Conservation (phyloP, 2,888 invertebrate genomes). For the Argyra leucocephala region DNA sequence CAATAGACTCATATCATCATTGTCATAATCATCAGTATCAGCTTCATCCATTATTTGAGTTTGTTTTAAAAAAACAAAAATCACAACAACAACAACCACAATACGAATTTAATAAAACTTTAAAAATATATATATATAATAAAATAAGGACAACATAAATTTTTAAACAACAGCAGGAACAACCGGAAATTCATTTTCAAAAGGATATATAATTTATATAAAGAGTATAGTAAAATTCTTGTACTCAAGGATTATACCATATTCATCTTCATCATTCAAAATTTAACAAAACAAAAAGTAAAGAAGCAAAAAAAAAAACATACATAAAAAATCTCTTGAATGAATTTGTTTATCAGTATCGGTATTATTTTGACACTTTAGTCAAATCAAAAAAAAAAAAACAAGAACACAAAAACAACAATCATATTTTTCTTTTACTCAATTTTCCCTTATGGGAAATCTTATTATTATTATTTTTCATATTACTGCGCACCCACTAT, state of each 20-base stretch:
- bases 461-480: too few species aligned
- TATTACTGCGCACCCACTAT: too few species aligned
- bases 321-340: too few species aligned
- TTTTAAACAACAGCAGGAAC: not conserved
- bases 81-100: not conserved
- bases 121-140: too few species aligned
- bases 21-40: too few species aligned
- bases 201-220: not conserved
- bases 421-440: not conserved
- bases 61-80: not conserved
- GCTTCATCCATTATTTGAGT: not conserved
- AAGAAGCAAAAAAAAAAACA: too few species aligned
- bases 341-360: not conserved
- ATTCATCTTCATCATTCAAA: not conserved
- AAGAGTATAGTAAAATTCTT: not conserved
- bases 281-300: too few species aligned
- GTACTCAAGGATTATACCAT: not conserved
- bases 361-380: not conserved
- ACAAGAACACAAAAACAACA: too few species aligned
- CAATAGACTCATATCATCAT: too few species aligned
- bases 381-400: not conserved
- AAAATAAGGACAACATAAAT: too few species aligned
- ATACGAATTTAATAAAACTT: too few species aligned
- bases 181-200: conserved; percentile 1
- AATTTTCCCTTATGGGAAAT: conserved; percentile 2